These are phyloP conservation scores for Uropsilus gracilis DNA, from an alignment of 2,113 vertebrate species.

Conservation along the genomic window DNA sequence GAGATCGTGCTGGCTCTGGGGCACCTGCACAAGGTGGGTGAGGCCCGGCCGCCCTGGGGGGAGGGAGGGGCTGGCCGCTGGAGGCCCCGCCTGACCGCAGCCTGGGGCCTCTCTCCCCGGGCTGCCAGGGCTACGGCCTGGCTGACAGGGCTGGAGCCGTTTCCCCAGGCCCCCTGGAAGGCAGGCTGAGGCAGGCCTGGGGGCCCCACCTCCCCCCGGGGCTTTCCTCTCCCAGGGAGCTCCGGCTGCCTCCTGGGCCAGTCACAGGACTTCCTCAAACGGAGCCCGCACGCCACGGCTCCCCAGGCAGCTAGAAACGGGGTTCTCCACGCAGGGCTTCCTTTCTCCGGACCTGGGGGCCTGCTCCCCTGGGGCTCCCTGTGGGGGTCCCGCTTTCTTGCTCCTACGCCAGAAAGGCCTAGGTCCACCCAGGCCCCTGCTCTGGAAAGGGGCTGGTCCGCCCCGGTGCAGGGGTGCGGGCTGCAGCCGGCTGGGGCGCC, in stretches of 20 bases:
- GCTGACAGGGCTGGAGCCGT: too few species aligned
- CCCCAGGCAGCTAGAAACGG: not conserved
- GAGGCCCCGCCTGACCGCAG: not conserved
- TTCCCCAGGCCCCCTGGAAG: too few species aligned
- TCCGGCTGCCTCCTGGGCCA: not conserved
- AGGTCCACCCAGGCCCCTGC: fast-evolving
- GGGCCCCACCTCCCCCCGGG: slow-evolving; percentile 23
- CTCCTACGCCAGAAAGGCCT: too few species aligned
- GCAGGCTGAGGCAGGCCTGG: too few species aligned
- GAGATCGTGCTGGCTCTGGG: slow-evolving; percentile 94
- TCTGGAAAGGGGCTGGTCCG: not conserved
- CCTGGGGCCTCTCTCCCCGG: not conserved
- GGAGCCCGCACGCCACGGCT: not conserved
- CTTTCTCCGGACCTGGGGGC: not conserved
- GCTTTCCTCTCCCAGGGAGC: slow-evolving; percentile 59
- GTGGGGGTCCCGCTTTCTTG: not conserved
- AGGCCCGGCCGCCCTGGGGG: too few species aligned
- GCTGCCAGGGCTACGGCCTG: too few species aligned
- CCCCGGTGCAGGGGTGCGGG: not conserved
- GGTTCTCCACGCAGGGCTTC: not conserved
- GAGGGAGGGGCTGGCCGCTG: not conserved
- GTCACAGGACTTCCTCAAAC: slow-evolving; percentile 66
- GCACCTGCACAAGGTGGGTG: slow-evolving; percentile 93
- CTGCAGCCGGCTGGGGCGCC: not conserved
- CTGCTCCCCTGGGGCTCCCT: not conserved